These are phyloP conservation scores for Rhea americana DNA, from an alignment of 2,113 vertebrate genomes.

Conservation along the genomic window DNA sequence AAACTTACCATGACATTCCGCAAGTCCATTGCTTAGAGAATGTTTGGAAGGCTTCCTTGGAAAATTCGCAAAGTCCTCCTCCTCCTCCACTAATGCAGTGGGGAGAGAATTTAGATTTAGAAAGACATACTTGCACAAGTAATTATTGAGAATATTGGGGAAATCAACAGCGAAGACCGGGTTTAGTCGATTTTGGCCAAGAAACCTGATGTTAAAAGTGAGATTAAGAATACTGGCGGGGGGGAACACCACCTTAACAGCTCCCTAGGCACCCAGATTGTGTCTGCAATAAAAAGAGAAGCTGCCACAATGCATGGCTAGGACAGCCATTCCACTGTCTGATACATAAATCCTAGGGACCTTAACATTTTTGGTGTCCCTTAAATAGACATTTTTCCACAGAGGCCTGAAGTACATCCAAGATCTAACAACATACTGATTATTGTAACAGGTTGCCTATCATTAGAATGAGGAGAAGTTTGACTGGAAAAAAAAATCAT, in stretches of 20 bases:
- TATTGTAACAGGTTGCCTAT: background rate
- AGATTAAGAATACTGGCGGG: background rate
- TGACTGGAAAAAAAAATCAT: background rate
- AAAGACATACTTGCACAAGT: background rate
- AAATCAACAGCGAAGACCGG: background rate
- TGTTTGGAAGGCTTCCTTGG: background rate
- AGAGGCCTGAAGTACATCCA: background rate
- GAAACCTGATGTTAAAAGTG: background rate
- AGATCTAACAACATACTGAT: background rate
- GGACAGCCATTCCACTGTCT: background rate
- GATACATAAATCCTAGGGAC: background rate
- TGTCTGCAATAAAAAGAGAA: background rate
- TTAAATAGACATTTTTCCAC: background rate
- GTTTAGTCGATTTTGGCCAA: background rate
- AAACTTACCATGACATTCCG: background rate
- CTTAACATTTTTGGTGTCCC: background rate
- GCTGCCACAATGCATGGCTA: fast-evolving
- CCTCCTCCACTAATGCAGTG: background rate
- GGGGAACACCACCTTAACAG: background rate
- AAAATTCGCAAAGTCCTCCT: background rate
- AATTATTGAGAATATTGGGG: background rate
- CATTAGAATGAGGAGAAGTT: background rate
- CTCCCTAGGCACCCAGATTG: background rate
- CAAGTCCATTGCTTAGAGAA: background rate
- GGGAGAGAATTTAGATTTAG: background rate